Evolutionary conservation across 2,113 vertebrate species (phyloP).

Genomic region (Gadus macrocephalus): DNA sequence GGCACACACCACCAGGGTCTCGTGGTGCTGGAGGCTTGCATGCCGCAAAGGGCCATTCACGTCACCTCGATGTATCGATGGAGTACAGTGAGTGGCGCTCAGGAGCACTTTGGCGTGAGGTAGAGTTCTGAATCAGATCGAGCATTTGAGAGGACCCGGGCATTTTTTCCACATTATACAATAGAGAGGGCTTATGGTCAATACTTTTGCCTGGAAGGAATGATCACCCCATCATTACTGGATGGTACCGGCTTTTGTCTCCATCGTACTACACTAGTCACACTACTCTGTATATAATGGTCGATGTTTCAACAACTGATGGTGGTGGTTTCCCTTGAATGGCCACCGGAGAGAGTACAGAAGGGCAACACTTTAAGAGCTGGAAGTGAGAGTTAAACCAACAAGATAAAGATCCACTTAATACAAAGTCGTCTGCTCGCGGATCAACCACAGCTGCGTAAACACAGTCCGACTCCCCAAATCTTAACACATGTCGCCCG

Average conservation of each 20-base stretch:
- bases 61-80: background rate
- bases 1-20: slow-evolving; percentile 17
- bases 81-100: slow-evolving; percentile 1
- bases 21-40: slow-evolving; percentile 32
- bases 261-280: background rate
- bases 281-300: slow-evolving; percentile 16
- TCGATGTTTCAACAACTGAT: slow-evolving; percentile 16
- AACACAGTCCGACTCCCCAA: slow-evolving; percentile 56
- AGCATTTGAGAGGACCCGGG: slow-evolving; percentile 12
- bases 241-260: too few species aligned
- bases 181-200: slow-evolving; percentile 3
- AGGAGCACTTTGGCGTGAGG: slow-evolving; percentile 8
- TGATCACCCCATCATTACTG: background rate
- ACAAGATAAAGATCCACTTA: slow-evolving; percentile 69
- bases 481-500: slow-evolving; percentile 41
- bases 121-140: background rate
- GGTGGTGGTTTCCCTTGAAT: slow-evolving; percentile 43
- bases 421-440: slow-evolving; percentile 42
- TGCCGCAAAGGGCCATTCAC: slow-evolving; percentile 31
- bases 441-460: slow-evolving; percentile 65
- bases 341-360: slow-evolving; percentile 51
- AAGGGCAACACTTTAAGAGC: slow-evolving; percentile 60
- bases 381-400: slow-evolving; percentile 58
- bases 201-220: slow-evolving; percentile 4
- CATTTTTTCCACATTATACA: slow-evolving; percentile 9